Evolutionary conservation across 2,113 vertebrate species (phyloP), one percentile per base, ranked within the genome.

Genomic region (Carassius gibelio): DNA sequence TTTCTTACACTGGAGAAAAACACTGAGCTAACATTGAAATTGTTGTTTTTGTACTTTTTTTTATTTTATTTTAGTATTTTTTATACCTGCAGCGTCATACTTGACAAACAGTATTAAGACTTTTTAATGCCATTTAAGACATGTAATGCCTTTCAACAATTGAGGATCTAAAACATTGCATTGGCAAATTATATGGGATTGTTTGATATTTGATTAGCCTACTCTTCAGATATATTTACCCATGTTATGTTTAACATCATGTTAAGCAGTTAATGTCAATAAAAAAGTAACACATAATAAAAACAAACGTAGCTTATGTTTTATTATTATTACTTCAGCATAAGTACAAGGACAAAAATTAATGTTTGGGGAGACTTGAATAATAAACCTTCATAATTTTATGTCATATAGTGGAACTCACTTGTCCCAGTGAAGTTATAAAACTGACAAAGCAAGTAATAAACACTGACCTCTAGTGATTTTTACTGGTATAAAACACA

Each of bases 401-500:
- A 15, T 74, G 10, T 1, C 4, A 3, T 74, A 23, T 74, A 42
- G n/a, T 74, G 34, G 8, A 62, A 11, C 30, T 62, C 8, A 38
- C 15, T 30, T 50, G 17, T 30, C 7, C 61, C n/a, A 59, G 48
- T 14, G 1, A 68, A 3, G 4, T 26, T 7, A 6, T 21, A 72
- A 48, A 23, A 48, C 71, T 23, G 42, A 26, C 42, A 50, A 6
- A 48, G 42, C 55, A 69, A 23, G 38, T 61, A 55, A 62, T 59
- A 9, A 84, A 86, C 74, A 82, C 82, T 81, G 85, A 84, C 87
- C 76, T 82, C 87, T 83, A 78, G 77, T 71, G 85, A 78, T 80
- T 38, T 72, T 55, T 81, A 78, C 82, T 82, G 87, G 87, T 55
- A 50, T 52, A 50, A 72, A 69, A 48, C 61, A 81, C 21, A 48